Conservation (phyloP, 2,888 invertebrate genomes). For the Habroteleia sp. region DNA sequence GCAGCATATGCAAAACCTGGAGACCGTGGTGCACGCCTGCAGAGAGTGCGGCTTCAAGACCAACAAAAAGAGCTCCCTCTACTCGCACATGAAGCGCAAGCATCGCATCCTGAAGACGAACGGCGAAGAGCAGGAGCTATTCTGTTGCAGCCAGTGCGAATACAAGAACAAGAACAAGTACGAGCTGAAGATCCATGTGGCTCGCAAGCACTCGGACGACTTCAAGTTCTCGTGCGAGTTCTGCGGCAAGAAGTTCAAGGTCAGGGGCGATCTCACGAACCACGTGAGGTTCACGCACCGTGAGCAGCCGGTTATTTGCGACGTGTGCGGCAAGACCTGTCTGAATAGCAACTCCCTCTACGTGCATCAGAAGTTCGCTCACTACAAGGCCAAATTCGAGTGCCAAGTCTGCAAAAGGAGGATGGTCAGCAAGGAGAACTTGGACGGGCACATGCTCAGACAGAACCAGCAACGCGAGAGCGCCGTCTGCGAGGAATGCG, state of each 20-base stretch:
- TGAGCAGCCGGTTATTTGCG: constrained; percentile 74
- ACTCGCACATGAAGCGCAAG: constrained; percentile 76
- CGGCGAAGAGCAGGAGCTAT: constrained; percentile 53
- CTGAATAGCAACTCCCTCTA: constrained; percentile 75
- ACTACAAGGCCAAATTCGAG: constrained; percentile 78
- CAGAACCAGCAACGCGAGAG: constrained; percentile 77
- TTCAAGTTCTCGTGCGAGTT: constrained; percentile 72
- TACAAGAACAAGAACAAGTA: constrained; percentile 72
- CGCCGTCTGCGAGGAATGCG: constrained; percentile 80
- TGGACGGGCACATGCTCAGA: constrained; percentile 77
- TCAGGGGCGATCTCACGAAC: constrained; percentile 77
- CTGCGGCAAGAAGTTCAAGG: constrained; percentile 74
- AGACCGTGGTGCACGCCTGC: constrained; percentile 70
- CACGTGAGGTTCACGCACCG: constrained; percentile 75
- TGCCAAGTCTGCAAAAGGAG: constrained; percentile 78
- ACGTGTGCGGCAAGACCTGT: constrained; percentile 76
- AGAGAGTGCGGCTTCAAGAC: constrained; percentile 76
- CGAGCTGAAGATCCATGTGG: constrained; percentile 73
- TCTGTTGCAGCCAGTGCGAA: constrained; percentile 67
- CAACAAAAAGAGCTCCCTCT: constrained; percentile 73
- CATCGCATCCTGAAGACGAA: constrained; percentile 67
- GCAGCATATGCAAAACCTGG: constrained; percentile 65
- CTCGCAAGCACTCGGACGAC: constrained; percentile 71
- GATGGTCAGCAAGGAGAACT: constrained; percentile 81
- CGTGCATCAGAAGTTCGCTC: constrained; percentile 75